These are phyloP conservation scores for Crenichthys baileyi DNA, from an alignment of 2,797 vertebrate species.

Conservation along the genomic window DNA sequence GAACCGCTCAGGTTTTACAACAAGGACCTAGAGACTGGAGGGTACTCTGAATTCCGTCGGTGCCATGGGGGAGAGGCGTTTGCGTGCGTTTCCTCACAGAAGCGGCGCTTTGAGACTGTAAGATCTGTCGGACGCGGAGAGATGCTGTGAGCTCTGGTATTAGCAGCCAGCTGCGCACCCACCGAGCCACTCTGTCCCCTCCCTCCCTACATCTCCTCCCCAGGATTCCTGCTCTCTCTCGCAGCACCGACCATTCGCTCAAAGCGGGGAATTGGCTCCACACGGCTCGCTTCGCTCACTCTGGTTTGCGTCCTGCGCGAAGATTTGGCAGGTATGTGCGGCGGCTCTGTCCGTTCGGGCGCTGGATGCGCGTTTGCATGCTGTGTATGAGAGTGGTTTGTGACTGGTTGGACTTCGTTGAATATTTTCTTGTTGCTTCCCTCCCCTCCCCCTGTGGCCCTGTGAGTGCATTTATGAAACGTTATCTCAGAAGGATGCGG, in stretches of 20 bases:
- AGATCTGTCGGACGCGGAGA: slow-evolving; percentile 74
- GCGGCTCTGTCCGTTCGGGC: slow-evolving; percentile 30
- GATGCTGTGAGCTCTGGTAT: slow-evolving; percentile 79
- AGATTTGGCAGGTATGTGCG: slow-evolving; percentile 74
- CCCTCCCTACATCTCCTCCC: slow-evolving; percentile 43
- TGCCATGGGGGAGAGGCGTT: slow-evolving; percentile 68
- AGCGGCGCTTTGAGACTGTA: slow-evolving; percentile 79
- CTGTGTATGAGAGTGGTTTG: slow-evolving; percentile 7
- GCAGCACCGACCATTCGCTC: slow-evolving; percentile 60
- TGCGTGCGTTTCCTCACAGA: slow-evolving; percentile 38
- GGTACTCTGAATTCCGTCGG: slow-evolving; percentile 21
- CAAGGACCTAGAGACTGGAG: slow-evolving; percentile 8
- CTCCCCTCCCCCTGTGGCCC: slow-evolving; percentile 66
- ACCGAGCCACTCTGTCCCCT: slow-evolving; percentile 64
- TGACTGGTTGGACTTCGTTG: slow-evolving; percentile 61
- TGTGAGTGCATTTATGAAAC: slow-evolving; percentile 66
- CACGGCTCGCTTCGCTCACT: slow-evolving; percentile 51
- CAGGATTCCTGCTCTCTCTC: slow-evolving; percentile 45
- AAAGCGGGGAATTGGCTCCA: slow-evolving; percentile 63
- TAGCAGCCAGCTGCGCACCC: slow-evolving; percentile 82
- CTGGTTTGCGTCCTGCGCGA: slow-evolving; percentile 45
- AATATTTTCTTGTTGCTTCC: slow-evolving; percentile 69
- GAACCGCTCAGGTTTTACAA: slow-evolving; percentile 28
- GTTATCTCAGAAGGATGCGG: slow-evolving; percentile 59
- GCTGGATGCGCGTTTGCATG: slow-evolving; percentile 53